Percentiles rank a stretch among this genome's conserved stretches.
Evolutionary conservation across 1,140 invertebrate species (phyloP).

Genomic region (Medauroidea extradentata): DNA sequence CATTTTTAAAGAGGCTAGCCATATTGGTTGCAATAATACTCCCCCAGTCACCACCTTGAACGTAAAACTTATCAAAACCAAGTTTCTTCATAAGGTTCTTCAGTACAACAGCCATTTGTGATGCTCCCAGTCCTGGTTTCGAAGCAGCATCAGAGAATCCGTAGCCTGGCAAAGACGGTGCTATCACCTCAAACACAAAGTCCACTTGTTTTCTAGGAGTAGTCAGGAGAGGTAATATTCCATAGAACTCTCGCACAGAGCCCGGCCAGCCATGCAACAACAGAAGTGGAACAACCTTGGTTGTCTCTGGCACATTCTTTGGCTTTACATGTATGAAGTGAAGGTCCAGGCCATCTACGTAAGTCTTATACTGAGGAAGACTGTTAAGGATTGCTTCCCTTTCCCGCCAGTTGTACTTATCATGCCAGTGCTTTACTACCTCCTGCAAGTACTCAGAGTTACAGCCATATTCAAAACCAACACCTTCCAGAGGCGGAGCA

Average conservation of each 20-base stretch:
- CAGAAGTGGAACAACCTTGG: slow-evolving; percentile 54
- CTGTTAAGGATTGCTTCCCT: slow-evolving; percentile 63
- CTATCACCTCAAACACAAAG: slow-evolving; percentile 74
- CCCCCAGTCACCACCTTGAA: slow-evolving; percentile 75
- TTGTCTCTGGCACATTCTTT: slow-evolving; percentile 40
- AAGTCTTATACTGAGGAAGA: slow-evolving; percentile 67
- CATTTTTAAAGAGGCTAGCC: slow-evolving; percentile 62
- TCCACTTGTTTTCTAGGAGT: slow-evolving; percentile 50
- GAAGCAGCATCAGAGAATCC: slow-evolving; percentile 67
- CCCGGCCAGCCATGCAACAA: slow-evolving; percentile 89
- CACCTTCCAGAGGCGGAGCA: slow-evolving; percentile 56
- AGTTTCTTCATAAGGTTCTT: slow-evolving; percentile 78
- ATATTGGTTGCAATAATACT: slow-evolving; percentile 54
- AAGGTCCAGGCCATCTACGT: slow-evolving; percentile 62
- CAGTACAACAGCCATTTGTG: slow-evolving; percentile 68
- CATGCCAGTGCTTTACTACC: slow-evolving; percentile 66
- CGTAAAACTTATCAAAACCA: slow-evolving; percentile 68
- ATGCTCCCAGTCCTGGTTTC: slow-evolving; percentile 55
- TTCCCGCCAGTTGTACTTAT: slow-evolving; percentile 69
- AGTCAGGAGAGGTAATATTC: slow-evolving; percentile 60
- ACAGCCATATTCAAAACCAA: slow-evolving; percentile 72
- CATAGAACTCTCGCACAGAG: slow-evolving; percentile 72
- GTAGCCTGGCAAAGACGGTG: slow-evolving; percentile 78
- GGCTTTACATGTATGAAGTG: slow-evolving; percentile 67
- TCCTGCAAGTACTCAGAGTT: slow-evolving; percentile 61